These are phyloP conservation scores for Xestoiulus laeticollis DNA, from an alignment of 2,888 invertebrate species.

Conservation along the genomic window DNA sequence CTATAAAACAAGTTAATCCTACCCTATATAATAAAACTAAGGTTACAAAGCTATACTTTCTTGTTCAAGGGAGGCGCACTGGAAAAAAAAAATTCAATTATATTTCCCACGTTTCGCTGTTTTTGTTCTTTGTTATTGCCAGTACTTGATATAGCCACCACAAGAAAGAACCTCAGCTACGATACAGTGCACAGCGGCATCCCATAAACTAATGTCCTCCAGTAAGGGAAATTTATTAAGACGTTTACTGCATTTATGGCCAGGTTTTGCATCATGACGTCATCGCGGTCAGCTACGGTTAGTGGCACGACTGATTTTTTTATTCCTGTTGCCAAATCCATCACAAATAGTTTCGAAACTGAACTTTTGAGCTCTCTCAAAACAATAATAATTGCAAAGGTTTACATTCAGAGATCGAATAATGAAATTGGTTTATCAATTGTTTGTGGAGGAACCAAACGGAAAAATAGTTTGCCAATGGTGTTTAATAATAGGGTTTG, in stretches of 20 bases:
- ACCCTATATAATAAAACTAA: background rate
- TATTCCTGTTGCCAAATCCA: background rate
- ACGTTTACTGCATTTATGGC: constrained; percentile 24
- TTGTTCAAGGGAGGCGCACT: background rate
- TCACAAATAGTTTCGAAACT: background rate
- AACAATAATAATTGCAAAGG: background rate
- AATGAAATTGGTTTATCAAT: background rate
- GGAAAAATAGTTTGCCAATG: background rate
- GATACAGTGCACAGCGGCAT: constrained; percentile 13
- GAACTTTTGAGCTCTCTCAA: background rate
- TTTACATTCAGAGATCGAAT: background rate
- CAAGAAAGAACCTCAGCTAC: background rate
- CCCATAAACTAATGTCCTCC: constrained; percentile 22
- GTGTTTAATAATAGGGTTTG: background rate
- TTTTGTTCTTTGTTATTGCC: background rate
- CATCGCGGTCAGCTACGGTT: constrained; percentile 27
- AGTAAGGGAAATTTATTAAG: constrained; percentile 40
- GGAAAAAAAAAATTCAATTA: constrained; percentile 2
- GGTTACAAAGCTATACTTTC: background rate
- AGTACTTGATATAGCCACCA: background rate
- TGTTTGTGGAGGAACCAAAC: background rate
- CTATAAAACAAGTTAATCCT: constrained; percentile 28
- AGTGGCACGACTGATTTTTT: background rate
- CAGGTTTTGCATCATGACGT: background rate
- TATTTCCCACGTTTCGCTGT: constrained; percentile 2